Percentiles rank a stretch among this genome's conserved stretches.
Conservation (phyloP, 2,113 vertebrate species). For the Amphiprion percula region DNA sequence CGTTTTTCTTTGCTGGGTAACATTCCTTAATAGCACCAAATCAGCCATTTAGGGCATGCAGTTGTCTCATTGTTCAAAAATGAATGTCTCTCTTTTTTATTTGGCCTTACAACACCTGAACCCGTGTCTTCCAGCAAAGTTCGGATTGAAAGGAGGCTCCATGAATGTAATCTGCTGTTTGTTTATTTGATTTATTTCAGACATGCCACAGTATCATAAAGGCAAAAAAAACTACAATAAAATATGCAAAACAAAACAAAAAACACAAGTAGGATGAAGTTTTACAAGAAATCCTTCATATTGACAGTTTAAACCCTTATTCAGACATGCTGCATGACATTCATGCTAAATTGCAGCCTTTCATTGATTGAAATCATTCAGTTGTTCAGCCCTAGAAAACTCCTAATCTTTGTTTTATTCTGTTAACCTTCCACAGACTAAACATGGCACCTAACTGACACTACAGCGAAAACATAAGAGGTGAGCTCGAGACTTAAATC, state of each 20-base stretch:
- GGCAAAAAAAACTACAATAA: no score
- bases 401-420: no score
- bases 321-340: no score
- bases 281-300: no score
- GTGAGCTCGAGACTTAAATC: constrained; percentile 46
- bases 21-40: constrained; percentile 74
- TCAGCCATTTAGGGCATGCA: constrained; percentile 37
- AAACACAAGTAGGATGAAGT: no score
- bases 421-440: background rate
- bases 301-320: no score
- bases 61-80: constrained; percentile 46
- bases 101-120: constrained; percentile 32
- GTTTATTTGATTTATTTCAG: no score
- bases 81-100: background rate
- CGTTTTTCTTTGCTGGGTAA: constrained; percentile 64
- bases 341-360: no score
- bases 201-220: no score
- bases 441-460: background rate
- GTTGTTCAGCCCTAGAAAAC: no score
- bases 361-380: no score
- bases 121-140: background rate
- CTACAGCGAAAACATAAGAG: constrained; percentile 12
- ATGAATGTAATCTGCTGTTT: background rate
- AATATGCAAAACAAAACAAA: no score
- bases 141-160: background rate